Evolutionary conservation across 2,797 vertebrate genomes (phyloP).

Genomic region (Acanthis flammea): DNA sequence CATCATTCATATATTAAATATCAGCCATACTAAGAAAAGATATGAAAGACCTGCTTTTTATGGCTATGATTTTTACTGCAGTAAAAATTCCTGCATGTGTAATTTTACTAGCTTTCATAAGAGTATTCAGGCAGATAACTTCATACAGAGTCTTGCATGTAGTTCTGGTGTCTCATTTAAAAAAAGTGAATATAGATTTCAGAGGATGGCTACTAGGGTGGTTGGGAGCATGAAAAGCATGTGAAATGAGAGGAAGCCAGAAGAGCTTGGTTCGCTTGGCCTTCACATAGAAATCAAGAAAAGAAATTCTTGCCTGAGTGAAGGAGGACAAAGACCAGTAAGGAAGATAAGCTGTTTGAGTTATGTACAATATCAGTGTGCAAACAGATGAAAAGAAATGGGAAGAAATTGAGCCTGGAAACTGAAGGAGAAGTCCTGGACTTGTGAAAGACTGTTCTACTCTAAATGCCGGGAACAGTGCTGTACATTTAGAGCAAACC

Average conservation of each 20-base stretch:
- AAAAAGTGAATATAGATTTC: neutral
- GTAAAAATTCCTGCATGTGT: neutral
- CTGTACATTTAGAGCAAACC: rapidly evolving
- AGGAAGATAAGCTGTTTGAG: neutral
- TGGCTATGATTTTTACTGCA: neutral
- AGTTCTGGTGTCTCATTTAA: neutral
- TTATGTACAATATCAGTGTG: neutral
- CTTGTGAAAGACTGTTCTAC: neutral
- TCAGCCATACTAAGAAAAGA: neutral
- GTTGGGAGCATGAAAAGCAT: neutral
- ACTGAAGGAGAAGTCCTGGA: neutral
- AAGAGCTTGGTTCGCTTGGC: neutral
- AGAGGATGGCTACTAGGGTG: neutral
- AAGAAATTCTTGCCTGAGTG: neutral
- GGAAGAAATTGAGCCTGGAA: neutral
- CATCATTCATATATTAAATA: neutral
- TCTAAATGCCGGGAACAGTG: neutral
- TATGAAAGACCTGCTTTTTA: neutral
- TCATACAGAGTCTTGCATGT: neutral
- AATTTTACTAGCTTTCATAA: neutral
- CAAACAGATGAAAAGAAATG: neutral
- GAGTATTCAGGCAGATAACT: neutral
- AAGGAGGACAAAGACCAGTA: neutral
- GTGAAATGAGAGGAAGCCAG: neutral
- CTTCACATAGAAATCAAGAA: neutral